Conservation (phyloP, 2,113 vertebrate species). For the Natator depressus region DNA sequence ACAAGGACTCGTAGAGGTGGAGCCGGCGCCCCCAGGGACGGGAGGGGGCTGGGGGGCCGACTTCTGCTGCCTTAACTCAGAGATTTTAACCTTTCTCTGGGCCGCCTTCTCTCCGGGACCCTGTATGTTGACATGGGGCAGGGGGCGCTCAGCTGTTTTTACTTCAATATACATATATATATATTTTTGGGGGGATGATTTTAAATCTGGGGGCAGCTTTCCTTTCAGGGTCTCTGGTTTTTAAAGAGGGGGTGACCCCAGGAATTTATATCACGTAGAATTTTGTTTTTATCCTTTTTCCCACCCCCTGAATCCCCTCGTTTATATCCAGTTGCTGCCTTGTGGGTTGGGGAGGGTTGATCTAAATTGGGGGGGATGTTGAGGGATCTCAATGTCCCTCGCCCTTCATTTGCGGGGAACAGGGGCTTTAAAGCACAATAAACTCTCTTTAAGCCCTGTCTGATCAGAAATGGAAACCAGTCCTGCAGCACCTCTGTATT, state of each 20-base stretch:
- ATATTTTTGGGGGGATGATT: not conserved
- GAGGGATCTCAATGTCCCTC: not conserved
- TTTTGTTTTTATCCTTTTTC: not conserved
- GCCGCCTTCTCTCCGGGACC: not conserved
- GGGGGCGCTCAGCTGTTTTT: slow-evolving; percentile 42
- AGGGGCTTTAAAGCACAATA: not conserved
- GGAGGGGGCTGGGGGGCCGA: not conserved
- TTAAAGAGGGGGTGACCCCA: not conserved
- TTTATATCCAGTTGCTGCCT: not conserved
- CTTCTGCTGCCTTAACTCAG: slow-evolving; percentile 49
- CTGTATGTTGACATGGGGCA: slow-evolving; percentile 20
- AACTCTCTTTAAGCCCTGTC: not conserved
- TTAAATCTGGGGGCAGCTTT: not conserved
- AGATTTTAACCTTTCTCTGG: slow-evolving; percentile 31
- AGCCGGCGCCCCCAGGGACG: not conserved
- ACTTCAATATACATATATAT: slow-evolving; percentile 4
- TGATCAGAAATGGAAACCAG: not conserved
- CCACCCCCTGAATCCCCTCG: not conserved
- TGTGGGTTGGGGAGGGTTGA: not conserved
- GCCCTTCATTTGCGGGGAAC: not conserved
- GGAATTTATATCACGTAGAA: not conserved
- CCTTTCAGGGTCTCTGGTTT: not conserved
- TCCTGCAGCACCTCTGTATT: not conserved
- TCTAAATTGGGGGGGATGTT: not conserved
- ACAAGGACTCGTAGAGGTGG: slow-evolving; percentile 81